These are phyloP conservation scores for Hanleya hanleyi DNA, from an alignment of 2,888 invertebrate species.

Conservation along the genomic window DNA sequence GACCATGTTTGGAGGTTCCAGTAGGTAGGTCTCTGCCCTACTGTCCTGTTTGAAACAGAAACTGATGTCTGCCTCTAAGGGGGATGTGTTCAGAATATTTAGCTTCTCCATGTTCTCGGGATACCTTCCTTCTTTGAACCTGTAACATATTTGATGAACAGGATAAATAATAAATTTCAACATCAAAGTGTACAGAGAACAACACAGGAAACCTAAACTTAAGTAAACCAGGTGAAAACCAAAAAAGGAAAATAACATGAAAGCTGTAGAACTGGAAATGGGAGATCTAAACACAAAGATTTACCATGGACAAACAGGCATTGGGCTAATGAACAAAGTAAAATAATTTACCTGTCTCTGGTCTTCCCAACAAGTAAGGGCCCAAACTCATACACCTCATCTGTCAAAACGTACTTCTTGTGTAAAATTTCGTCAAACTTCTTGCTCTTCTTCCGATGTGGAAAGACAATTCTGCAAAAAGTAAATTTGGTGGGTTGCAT, in stretches of 20 bases:
- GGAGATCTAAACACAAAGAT: too few relatives aligned
- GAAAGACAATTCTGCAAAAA: constrained; percentile 70
- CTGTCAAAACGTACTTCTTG: constrained; percentile 71
- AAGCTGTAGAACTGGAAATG: too few relatives aligned
- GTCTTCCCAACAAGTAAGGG: constrained; percentile 73
- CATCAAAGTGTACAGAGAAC: too few relatives aligned
- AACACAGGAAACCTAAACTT: too few relatives aligned
- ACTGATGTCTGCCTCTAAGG: constrained; percentile 71
- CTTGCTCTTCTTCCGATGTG: constrained; percentile 70
- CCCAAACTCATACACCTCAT: constrained; percentile 73
- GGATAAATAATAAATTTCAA: too few relatives aligned
- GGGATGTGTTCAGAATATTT: constrained; percentile 71
- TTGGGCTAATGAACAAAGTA: too few relatives aligned
- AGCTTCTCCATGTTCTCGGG: constrained; percentile 73
- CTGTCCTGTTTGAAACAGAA: constrained; percentile 73
- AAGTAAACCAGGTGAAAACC: too few relatives aligned
- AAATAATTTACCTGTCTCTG: constrained; percentile 69
- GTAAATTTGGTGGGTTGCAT: too few relatives aligned
- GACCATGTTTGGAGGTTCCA: constrained; percentile 72
- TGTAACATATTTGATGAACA: too few relatives aligned
- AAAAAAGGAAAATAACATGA: too few relatives aligned
- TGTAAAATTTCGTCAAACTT: constrained; percentile 70
- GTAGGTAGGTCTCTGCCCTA: constrained; percentile 70
- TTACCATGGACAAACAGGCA: too few relatives aligned
- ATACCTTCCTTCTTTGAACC: constrained; percentile 69